Evolutionary conservation across 2,113 vertebrate genomes (phyloP).

Genomic region (Polyodon spathula): DNA sequence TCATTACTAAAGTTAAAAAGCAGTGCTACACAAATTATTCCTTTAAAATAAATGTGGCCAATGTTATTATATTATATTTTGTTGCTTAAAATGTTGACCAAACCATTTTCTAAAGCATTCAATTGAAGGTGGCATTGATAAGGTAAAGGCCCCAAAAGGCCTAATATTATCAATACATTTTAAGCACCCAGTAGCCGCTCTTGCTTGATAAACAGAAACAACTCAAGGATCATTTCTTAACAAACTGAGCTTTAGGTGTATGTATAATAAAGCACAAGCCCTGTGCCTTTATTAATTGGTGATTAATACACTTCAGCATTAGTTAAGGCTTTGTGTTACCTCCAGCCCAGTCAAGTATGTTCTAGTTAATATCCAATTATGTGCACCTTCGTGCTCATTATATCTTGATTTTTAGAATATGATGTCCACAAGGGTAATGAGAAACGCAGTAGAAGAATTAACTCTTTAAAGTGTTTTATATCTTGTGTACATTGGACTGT

Average conservation of each 20-base stretch:
- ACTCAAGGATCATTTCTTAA: not conserved
- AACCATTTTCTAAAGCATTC: too few species aligned
- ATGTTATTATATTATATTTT: too few species aligned
- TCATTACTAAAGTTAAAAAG: too few species aligned
- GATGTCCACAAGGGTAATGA: constrained; percentile 84
- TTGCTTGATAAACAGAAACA: not conserved
- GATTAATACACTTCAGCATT: constrained; percentile 92
- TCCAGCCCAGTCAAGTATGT: constrained; percentile 92
- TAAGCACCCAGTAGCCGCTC: not conserved
- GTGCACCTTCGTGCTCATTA: constrained; percentile 85
- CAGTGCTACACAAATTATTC: too few species aligned
- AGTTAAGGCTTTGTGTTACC: constrained; percentile 79
- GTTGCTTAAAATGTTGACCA: too few species aligned
- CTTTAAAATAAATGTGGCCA: too few species aligned
- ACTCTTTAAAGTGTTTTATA: constrained; percentile 1
- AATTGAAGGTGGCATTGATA: too few species aligned
- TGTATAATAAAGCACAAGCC: constrained; percentile 75
- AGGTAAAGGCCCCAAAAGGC: too few species aligned
- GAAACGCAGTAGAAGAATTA: constrained; percentile 59
- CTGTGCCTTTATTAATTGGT: constrained; percentile 83
- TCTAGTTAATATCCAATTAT: constrained; percentile 97
- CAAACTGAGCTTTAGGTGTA: constrained; percentile 42
- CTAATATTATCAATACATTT: too few species aligned
- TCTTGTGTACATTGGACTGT: not conserved
- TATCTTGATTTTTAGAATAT: constrained; percentile 85